Base-by-base conservation (phyloP, 2,113 vertebrate species). In the Tetrao urogallus region DNA sequence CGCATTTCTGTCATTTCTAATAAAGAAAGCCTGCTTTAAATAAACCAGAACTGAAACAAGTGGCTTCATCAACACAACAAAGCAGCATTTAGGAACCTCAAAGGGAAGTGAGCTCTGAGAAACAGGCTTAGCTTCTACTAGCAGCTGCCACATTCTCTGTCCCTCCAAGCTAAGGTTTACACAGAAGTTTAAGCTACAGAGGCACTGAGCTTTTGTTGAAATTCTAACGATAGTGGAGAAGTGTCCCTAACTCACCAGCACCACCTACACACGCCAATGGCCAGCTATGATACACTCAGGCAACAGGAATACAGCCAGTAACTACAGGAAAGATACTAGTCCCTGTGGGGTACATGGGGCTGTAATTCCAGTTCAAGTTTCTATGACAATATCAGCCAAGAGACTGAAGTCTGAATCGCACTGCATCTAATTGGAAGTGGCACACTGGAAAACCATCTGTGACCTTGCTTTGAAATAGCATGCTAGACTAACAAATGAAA, bases 361-460 rank as follows among this genome's bases (percentile, higher is more conserved):
- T 96, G 72, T 73, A 94, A 96, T 82, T 92, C 86, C 91, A 94
- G 66, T 72, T 94, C 86, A 89, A 91, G 85, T 89, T 81, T 76
- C 76, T 93, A 11, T 56, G 80, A 93, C 91, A 89, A 66, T 89
- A 84, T 63, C 96, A 88, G 47, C 64, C 43, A 52, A 75, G 50
- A 94, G 88, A 86, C 86, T 70, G 86, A 92, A 94, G 85, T 25
- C 75, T 92, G 92, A 97, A 74, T 85, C 71, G 86, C 47, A 30
- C 47, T 58, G 36, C 97, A 87, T 20, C 54, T 97, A 97, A 97
- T 82, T 82, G 96, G 94, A 97, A 95, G 94, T 81, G 82, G 96
- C 89, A 97, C 94, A 90, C 76, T 95, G 92, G 93, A 97, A 97
- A 97, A 79, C 82, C 92, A 94, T 88, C 94, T 94, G 66, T n/a